Evolutionary conservation across 2,113 vertebrate genomes (phyloP).

Genomic region (Pipra filicauda): DNA sequence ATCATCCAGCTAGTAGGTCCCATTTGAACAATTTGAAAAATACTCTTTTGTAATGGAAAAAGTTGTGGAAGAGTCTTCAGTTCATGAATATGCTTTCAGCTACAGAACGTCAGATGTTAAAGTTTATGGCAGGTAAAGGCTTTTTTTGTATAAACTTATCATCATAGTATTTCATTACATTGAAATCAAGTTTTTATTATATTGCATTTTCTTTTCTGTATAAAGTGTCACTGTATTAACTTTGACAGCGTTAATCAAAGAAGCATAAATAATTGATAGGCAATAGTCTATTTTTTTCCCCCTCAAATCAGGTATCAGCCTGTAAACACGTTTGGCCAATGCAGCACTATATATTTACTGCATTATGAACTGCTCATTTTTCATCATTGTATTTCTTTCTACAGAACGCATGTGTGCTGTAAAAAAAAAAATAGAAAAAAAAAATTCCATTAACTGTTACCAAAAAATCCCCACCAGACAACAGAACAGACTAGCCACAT

Average conservation of each 20-base stretch:
- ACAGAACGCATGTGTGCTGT: background rate
- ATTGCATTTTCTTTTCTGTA: background rate
- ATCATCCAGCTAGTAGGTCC: background rate
- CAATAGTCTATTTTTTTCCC: background rate
- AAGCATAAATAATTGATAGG: background rate
- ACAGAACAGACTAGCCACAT: background rate
- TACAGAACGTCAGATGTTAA: background rate
- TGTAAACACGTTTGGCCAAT: background rate
- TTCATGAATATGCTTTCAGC: background rate
- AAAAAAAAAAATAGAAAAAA: background rate
- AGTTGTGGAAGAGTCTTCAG: background rate
- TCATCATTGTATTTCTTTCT: background rate
- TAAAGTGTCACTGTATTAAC: background rate
- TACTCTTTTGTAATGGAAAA: conserved; percentile 6
- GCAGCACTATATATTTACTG: background rate
- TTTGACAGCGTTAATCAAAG: background rate
- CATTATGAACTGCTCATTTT: background rate
- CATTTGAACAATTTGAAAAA: conserved; percentile 16
- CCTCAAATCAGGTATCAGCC: background rate
- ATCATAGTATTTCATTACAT: background rate
- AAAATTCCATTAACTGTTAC: background rate
- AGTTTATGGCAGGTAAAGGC: background rate
- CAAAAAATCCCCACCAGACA: background rate
- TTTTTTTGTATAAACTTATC: conserved; percentile 17
- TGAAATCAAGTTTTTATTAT: background rate